Evolutionary conservation across 2,797 vertebrate species (phyloP).

Genomic region (Catostomus latipinnis): DNA sequence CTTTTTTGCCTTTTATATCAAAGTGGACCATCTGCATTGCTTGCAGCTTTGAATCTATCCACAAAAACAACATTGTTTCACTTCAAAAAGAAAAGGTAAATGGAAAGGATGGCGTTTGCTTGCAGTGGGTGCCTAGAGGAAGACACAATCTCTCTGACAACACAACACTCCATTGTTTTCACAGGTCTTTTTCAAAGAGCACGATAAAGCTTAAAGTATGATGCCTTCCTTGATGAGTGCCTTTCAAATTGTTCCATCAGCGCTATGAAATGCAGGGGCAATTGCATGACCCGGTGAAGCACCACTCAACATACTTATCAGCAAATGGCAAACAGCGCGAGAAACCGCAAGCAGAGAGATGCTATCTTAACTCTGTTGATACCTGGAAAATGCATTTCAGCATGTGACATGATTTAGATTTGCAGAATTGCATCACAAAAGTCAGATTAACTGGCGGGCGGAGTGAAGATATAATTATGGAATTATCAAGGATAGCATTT

Average conservation of each 20-base stretch:
- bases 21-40: conserved; percentile 23
- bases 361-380: conserved; percentile 39
- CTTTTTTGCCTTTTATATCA: conserved; percentile 24
- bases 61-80: conserved; percentile 8
- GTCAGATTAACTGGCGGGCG: conserved; percentile 16
- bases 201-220: conserved; percentile 24
- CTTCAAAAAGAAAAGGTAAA: conserved; percentile 6
- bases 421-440: conserved; percentile 23
- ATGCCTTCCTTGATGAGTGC: conserved; percentile 36
- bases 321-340: conserved; percentile 32
- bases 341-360: conserved; percentile 36
- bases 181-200: conserved; percentile 22
- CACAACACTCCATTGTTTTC: conserved; percentile 30
- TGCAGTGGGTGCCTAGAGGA: not conserved
- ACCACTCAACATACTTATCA: conserved; percentile 33
- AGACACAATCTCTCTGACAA: conserved; percentile 17
- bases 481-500: conserved; percentile 24
- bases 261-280: conserved; percentile 26
- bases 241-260: conserved; percentile 38
- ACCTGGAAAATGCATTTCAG: conserved; percentile 25
- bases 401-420: conserved; percentile 44
- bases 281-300: conserved; percentile 37
- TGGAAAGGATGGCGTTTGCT: not conserved
- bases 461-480: conserved; percentile 34
- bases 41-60: conserved; percentile 17